Evolutionary conservation across 1,140 invertebrate genomes (phyloP), one percentile per base, ranked within the genome.

Genomic region (Rhyzopertha dominica): DNA sequence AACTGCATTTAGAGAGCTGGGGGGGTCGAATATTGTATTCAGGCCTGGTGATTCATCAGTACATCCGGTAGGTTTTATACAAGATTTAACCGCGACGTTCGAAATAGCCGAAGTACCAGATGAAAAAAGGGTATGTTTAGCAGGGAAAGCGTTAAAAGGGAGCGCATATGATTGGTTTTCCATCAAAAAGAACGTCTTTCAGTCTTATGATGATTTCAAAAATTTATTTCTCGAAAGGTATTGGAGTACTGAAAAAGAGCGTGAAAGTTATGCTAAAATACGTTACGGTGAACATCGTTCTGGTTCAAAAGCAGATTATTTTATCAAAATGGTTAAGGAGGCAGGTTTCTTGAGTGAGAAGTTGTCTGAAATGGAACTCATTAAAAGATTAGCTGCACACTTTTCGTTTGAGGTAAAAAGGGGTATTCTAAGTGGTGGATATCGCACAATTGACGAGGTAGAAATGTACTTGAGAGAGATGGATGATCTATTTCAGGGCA

Each of bases 221-320:
- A 12, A 17, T 28, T 17, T 26, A 5, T 40, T 40, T 40, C 16
- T 40, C 12, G 20, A 29, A 14, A 28, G 38, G 12, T 40, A 40
- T 31, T 40, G 38, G 24, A 26, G 13, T 13, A 12, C 20, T 7
- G 12, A 40, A 30, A 12, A 40, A 9, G 38, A 40, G 18, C 14
- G 25, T 8, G 20, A 40, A 40, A 25, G n/a, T 28, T 40, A 28
- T 34, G 12, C 7, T 12, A 28, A 25, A 40, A 35, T 40, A 4
- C 24, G 29, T 13, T 40, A 28, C 12, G 24, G 20, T 7, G 18
- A 13, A n/a, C 29, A 40, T 40, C 13, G 29, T 28, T 28, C 13
- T 3, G 38, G 38, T 5, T 25, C 38, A 35, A 36, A 18, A 25
- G 38, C 38, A 8, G 38, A 40, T 14, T 40, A 40, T 40, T 40